Evolutionary conservation across 2,797 vertebrate species (phyloP).

Genomic region (Leptatherina wallacei): DNA sequence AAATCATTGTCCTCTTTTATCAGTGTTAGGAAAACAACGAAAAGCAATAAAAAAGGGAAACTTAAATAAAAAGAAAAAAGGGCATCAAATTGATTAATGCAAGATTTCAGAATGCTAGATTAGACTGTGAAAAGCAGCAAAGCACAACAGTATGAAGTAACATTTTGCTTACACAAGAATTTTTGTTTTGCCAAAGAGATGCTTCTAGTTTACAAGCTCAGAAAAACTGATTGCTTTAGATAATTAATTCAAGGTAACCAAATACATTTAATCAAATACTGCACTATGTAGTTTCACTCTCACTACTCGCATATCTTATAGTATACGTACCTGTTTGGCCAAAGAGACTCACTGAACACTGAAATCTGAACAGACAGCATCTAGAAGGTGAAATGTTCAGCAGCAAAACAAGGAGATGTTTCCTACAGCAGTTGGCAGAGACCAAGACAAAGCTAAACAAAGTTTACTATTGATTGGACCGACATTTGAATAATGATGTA

Average conservation of each 20-base stretch:
- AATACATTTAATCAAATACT: too few relatives aligned
- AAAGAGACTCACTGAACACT: background rate
- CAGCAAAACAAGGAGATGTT: background rate
- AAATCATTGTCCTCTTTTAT: background rate
- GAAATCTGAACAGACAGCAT: background rate
- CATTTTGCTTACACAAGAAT: background rate
- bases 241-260: background rate
- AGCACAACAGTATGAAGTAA: constrained; percentile 6
- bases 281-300: background rate
- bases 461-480: background rate
- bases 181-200: background rate
- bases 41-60: background rate
- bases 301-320: background rate
- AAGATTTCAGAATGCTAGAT: constrained; percentile 20
- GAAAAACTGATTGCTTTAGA: background rate
- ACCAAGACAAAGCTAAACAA: background rate
- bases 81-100: constrained; percentile 5
- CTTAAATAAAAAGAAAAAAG: constrained; percentile 1
- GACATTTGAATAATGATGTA: background rate
- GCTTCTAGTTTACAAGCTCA: background rate
- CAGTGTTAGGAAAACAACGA: constrained; percentile 14
- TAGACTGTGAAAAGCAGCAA: background rate
- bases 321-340: background rate
- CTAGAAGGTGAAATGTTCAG: background rate
- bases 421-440: background rate